Evolutionary conservation across 2,888 invertebrate genomes (phyloP).

Genomic region (Linyphia triangularis): DNA sequence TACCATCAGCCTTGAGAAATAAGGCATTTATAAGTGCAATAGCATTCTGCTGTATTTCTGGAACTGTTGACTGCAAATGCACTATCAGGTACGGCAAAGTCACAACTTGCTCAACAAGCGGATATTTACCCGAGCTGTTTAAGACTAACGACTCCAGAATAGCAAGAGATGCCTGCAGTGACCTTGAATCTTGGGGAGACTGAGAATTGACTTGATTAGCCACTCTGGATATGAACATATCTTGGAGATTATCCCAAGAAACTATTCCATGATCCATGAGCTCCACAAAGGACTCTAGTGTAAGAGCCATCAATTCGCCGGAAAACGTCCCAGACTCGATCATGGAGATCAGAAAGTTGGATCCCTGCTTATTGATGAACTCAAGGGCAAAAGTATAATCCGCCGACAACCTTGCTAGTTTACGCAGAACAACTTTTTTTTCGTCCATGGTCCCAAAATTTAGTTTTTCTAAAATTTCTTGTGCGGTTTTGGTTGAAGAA

Average conservation of each 20-base stretch:
- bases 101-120: conserved; percentile 91
- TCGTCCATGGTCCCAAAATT: conserved; percentile 83
- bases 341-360: conserved; percentile 88
- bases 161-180: conserved; percentile 92
- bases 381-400: conserved; percentile 95
- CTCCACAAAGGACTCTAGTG: conserved; percentile 92
- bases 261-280: conserved; percentile 97
- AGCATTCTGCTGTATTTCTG: conserved; percentile 94
- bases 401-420: conserved; percentile 87
- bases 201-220: conserved; percentile 86
- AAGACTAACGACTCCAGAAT: conserved; percentile 95
- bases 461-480: conserved; percentile 89
- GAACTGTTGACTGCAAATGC: conserved; percentile 81
- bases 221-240: conserved; percentile 91
- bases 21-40: conserved; percentile 96
- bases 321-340: conserved; percentile 83
- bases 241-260: conserved; percentile 94
- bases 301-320: conserved; percentile 86
- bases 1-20: conserved; percentile 90
- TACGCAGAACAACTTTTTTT: conserved; percentile 83
- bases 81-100: conserved; percentile 90
- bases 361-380: conserved; percentile 94
- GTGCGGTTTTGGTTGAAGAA: conserved; percentile 93
- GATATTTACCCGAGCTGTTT: conserved; percentile 90
- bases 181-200: conserved; percentile 84